Base-by-base conservation (phyloP, 2,888 invertebrate genomes). In the Tenthredo distinguenda region DNA sequence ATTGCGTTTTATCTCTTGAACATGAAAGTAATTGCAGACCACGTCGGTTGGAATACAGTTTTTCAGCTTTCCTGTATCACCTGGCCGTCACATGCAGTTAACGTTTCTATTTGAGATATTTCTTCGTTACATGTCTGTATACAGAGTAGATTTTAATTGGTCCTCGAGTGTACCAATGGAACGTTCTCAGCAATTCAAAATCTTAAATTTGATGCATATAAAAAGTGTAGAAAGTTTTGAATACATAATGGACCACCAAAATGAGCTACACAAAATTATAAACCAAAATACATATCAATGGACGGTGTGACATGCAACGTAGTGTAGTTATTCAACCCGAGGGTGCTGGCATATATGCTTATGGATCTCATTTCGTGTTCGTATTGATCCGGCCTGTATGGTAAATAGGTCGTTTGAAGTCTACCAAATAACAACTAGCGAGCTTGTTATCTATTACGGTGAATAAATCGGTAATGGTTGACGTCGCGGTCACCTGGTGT, bases 401-500 rank as follows among this genome's bases (percentile, higher is more conserved):
- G 34, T 18, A 34, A 68, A 68, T 68, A 34, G 34, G 15, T 34
- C 34, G 18, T 77, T 77, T 55, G 31, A n/a, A 50, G 34, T 50
- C 18, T 12, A 18, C 68, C 34, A 55, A 26, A 58, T n/a, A 81
- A 81, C 62, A 40, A 26, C 40, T 81, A 7, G 50, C 26, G 21
- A 40, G 81, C 40, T 81, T 62, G 58, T 21, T n/a, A 81, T 62
- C 40, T 62, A 37, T 81, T 58, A 37, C 62, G 62, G 58, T 21
- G 47, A 83, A 47, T 62, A n/a, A 83, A 68, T 83, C 34, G 50
- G 47, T 21, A 82, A 82, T 82, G 37, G 85, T 82, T 85, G 55
- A 85, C 72, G 72, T 55, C 58, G 83, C 31, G 85, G 68, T 85
- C 85, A 77, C 65, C 82, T 71, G 68, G 81, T 71, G 58, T 81